phyloP scores from a whole-genome alignment of 2,888 invertebrate species.

The Euphydryas editha region DNA sequence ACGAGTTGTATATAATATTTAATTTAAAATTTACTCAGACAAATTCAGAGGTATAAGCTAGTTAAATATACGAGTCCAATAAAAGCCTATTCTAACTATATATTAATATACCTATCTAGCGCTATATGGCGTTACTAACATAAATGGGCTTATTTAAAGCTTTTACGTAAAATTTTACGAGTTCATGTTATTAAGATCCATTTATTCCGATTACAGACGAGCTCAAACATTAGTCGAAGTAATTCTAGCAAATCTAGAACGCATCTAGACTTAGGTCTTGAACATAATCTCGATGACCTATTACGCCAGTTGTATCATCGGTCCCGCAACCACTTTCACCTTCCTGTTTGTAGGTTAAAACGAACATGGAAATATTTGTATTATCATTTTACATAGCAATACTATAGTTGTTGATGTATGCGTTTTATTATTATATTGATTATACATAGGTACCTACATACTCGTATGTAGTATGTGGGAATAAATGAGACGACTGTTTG shows the following conservation, averaged over 20 bases:
- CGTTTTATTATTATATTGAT: background rate
- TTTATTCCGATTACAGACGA: constrained; percentile 2
- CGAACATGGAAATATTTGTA: constrained; percentile 19
- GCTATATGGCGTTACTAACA: background rate
- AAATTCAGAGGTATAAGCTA: no score
- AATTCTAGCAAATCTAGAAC: constrained; percentile 38
- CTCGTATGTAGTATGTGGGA: no score
- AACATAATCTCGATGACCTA: constrained; percentile 62
- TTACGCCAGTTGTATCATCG: constrained; percentile 71
- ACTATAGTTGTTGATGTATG: background rate
- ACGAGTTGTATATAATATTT: background rate
- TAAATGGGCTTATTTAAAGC: background rate
- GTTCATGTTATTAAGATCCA: background rate
- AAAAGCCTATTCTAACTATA: background rate
- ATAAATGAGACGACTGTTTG: no score
- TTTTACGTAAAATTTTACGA: background rate
- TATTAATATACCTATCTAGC: background rate
- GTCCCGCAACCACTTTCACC: constrained; percentile 64
- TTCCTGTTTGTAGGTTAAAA: constrained; percentile 33
- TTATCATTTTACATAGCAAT: background rate
- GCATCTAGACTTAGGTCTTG: constrained; percentile 45
- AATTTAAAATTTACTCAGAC: background rate
- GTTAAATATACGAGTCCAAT: no score
- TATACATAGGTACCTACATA: no score
- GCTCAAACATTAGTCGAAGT: constrained; percentile 13